Percentiles rank a stretch among this genome's conserved stretches.
phyloP scores from a whole-genome alignment of 1,140 invertebrate genomes.

The Rhyacophila brunnea region DNA sequence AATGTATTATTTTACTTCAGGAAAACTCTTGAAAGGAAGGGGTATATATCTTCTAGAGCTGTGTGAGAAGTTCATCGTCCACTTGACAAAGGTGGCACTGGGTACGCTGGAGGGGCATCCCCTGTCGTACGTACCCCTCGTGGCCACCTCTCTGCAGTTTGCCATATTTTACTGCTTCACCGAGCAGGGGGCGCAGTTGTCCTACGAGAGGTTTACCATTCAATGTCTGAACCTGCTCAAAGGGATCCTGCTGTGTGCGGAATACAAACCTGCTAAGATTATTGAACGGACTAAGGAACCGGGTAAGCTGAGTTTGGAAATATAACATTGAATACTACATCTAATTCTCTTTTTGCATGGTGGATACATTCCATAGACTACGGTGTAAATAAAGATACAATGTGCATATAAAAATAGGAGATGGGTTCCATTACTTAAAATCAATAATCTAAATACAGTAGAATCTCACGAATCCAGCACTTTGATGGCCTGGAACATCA shows the following conservation, averaged over 20 bases:
- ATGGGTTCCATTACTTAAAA: too few relatives aligned
- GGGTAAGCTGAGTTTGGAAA: slow-evolving; percentile 38
- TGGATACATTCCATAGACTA: too few relatives aligned
- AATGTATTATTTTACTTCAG: too few relatives aligned
- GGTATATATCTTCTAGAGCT: slow-evolving; percentile 61
- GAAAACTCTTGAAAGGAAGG: slow-evolving; percentile 61
- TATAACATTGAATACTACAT: too few relatives aligned
- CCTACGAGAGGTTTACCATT: slow-evolving; percentile 84
- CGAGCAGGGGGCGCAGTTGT: slow-evolving; percentile 65
- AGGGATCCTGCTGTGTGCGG: slow-evolving; percentile 72
- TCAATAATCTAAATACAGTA: too few relatives aligned
- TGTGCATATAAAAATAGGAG: too few relatives aligned
- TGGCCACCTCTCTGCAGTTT: slow-evolving; percentile 77
- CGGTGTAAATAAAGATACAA: too few relatives aligned
- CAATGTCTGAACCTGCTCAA: slow-evolving; percentile 89
- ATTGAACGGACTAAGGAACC: slow-evolving; percentile 55
- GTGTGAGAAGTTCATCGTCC: slow-evolving; percentile 79
- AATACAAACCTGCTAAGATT: slow-evolving; percentile 68
- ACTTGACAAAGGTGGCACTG: slow-evolving; percentile 75
- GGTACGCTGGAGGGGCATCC: slow-evolving; percentile 75
- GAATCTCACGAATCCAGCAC: too few relatives aligned
- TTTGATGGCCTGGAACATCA: too few relatives aligned
- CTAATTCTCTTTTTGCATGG: too few relatives aligned
- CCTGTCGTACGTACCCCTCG: slow-evolving; percentile 75
- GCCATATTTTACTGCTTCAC: slow-evolving; percentile 85